These are phyloP conservation scores for Esox lucius DNA, from an alignment of 2,797 vertebrate species.

Conservation along the genomic window DNA sequence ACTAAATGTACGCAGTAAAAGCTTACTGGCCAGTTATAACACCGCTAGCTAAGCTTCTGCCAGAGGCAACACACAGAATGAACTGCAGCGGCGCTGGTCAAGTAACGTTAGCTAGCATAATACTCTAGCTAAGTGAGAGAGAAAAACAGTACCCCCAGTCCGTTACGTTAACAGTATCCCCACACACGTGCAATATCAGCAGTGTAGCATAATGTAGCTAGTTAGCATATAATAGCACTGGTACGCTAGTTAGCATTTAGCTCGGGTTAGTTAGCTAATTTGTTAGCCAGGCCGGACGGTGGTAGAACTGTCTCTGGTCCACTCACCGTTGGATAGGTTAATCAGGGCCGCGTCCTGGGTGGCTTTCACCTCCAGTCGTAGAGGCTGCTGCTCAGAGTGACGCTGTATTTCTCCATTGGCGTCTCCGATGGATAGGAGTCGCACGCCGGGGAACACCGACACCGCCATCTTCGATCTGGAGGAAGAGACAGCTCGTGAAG, in stretches of 20 bases:
- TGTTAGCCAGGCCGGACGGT: constrained; percentile 45
- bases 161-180: too few relatives aligned
- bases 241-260: constrained; percentile 7
- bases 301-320: constrained; percentile 26
- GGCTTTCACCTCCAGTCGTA: constrained; percentile 88
- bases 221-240: neutral
- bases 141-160: too few relatives aligned
- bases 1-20: neutral
- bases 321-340: constrained; percentile 91
- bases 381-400: constrained; percentile 92
- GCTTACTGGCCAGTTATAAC: neutral
- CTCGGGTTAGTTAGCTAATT: constrained; percentile 46
- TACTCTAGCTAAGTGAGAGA: too few relatives aligned
- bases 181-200: neutral
- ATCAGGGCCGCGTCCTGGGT: constrained; percentile 86
- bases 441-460: constrained; percentile 94
- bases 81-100: neutral
- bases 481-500: constrained; percentile 62
- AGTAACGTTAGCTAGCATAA: constrained; percentile 21
- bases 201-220: neutral
- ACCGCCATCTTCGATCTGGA: constrained; percentile 89
- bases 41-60: neutral
- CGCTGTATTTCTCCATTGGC: constrained; percentile 96
- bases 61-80: neutral
- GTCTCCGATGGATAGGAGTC: constrained; percentile 95